Evolutionary conservation across 2,797 vertebrate genomes (phyloP).

Genomic region (Alfaro cultratus): DNA sequence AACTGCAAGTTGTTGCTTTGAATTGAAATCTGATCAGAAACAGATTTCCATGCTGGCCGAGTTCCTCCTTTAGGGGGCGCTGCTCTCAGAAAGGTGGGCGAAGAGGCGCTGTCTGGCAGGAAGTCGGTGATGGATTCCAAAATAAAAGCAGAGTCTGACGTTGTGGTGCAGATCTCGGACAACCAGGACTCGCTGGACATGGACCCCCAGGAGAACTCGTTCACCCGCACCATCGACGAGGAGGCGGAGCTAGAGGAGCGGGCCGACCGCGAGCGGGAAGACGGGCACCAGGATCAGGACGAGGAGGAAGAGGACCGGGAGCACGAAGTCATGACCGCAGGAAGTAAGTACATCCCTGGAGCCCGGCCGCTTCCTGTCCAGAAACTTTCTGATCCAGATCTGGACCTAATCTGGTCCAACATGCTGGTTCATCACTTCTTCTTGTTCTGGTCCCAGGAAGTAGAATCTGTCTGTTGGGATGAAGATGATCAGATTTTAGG

Average conservation of each 20-base stretch:
- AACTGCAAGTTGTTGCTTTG: too few species aligned
- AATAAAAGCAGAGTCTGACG: neutral
- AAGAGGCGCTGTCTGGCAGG: neutral
- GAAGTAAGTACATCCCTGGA: constrained; percentile 85
- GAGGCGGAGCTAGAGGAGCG: constrained; percentile 96
- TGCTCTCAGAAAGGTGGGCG: too few species aligned
- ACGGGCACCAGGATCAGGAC: constrained; percentile 93
- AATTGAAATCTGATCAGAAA: too few species aligned
- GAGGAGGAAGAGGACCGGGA: constrained; percentile 95
- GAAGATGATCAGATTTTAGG: neutral
- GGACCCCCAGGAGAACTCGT: constrained; percentile 92
- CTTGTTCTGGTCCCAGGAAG: neutral
- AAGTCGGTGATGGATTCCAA: neutral
- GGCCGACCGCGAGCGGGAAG: constrained; percentile 91
- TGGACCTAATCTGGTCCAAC: too few species aligned
- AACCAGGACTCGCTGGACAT: constrained; percentile 92
- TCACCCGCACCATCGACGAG: constrained; percentile 97
- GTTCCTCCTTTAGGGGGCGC: too few species aligned
- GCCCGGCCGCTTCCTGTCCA: neutral
- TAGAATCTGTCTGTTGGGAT: neutral
- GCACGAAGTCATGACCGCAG: constrained; percentile 97
- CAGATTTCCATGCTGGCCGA: too few species aligned
- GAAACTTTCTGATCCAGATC: neutral
- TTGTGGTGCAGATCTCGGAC: constrained; percentile 85
- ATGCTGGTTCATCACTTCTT: neutral